These are phyloP conservation scores for Elachura formosa DNA, from an alignment of 2,113 vertebrate genomes.

Conservation along the genomic window DNA sequence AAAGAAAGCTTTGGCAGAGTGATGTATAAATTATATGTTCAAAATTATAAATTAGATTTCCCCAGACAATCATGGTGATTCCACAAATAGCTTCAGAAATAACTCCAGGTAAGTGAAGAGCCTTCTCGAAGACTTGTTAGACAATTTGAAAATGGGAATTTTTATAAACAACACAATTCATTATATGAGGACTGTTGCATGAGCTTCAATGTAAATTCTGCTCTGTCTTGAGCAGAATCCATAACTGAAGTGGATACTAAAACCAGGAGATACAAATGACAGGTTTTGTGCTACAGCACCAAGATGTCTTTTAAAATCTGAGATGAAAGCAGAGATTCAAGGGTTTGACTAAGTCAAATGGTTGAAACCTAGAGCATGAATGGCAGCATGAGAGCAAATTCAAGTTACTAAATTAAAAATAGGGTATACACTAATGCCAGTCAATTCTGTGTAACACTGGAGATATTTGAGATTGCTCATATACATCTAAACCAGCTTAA, in stretches of 20 bases:
- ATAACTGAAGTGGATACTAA: conserved; percentile 32
- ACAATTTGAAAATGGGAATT: conserved; percentile 62
- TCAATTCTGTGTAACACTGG: background rate
- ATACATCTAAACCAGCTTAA: background rate
- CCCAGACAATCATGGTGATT: conserved; percentile 64
- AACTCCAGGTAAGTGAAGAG: conserved; percentile 41
- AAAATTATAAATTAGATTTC: conserved; percentile 67
- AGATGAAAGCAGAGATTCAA: background rate
- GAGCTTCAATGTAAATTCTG: conserved; percentile 16
- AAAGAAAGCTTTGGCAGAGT: conserved; percentile 45
- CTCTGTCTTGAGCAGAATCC: background rate
- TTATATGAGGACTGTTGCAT: conserved; percentile 29
- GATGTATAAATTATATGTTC: conserved; percentile 55
- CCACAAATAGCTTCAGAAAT: conserved; percentile 59
- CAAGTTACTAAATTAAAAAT: background rate
- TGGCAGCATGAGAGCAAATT: background rate
- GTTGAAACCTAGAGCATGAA: background rate
- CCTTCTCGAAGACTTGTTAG: conserved; percentile 50
- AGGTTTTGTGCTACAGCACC: background rate
- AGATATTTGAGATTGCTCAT: background rate
- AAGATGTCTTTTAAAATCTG: background rate
- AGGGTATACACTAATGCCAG: background rate
- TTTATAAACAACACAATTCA: conserved; percentile 25
- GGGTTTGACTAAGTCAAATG: background rate
- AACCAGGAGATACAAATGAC: background rate